Evolutionary conservation across 2,113 vertebrate species (phyloP).

Genomic region (Macquaria australasica): DNA sequence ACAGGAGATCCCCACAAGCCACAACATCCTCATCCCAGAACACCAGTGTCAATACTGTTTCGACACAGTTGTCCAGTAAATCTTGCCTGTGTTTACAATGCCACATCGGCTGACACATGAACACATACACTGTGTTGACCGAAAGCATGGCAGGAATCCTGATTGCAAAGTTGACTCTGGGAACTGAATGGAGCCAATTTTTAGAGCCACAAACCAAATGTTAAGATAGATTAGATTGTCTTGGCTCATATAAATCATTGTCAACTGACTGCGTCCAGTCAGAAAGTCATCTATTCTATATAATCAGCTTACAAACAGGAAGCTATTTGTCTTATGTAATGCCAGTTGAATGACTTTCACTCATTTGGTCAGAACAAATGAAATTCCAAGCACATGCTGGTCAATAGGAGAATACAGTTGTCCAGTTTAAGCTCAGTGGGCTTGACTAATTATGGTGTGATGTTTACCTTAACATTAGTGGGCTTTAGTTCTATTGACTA

Average conservation of each 20-base stretch:
- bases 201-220: constrained; percentile 53
- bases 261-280: constrained; percentile 58
- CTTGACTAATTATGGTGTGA: constrained; percentile 6
- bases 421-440: constrained; percentile 6
- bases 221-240: constrained; percentile 51
- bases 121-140: constrained; percentile 23
- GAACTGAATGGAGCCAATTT: constrained; percentile 45
- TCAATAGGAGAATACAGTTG: constrained; percentile 33
- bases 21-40: constrained; percentile 5
- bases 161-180: constrained; percentile 46
- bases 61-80: constrained; percentile 4
- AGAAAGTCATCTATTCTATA: constrained; percentile 58
- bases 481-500: constrained; percentile 1
- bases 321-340: constrained; percentile 44
- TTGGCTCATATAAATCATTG: constrained; percentile 64
- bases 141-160: constrained; percentile 28
- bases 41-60: constrained; percentile 12
- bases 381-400: constrained; percentile 37
- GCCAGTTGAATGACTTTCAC: constrained; percentile 64
- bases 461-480: not conserved
- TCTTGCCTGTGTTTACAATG: constrained; percentile 24
- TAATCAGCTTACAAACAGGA: constrained; percentile 68
- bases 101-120: constrained; percentile 17
- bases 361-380: constrained; percentile 51
- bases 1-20: not conserved